Percentiles rank a stretch among this genome's conserved stretches.
Evolutionary conservation across 2,888 invertebrate species (phyloP).

Genomic region (Apocheima hispidaria): DNA sequence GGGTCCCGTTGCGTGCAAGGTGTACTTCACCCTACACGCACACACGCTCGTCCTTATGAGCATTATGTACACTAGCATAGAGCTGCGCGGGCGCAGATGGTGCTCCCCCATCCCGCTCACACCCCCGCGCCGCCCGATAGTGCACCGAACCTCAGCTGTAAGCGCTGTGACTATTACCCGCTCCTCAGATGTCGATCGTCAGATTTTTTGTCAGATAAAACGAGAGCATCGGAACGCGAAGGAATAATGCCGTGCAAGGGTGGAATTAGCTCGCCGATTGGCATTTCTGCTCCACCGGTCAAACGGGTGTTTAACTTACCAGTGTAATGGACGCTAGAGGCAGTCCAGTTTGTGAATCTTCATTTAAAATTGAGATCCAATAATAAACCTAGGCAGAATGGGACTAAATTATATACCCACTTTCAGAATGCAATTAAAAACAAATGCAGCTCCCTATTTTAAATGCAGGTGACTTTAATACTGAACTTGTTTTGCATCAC

Average conservation of each 20-base stretch:
- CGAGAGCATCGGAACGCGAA: slow-evolving; percentile 45
- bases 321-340: slow-evolving; percentile 44
- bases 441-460: slow-evolving; percentile 18
- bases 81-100: slow-evolving; percentile 65
- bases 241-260: slow-evolving; percentile 51
- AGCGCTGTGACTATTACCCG: slow-evolving; percentile 42
- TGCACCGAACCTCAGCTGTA: slow-evolving; percentile 75
- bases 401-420: slow-evolving; percentile 29
- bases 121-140: slow-evolving; percentile 60
- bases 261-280: slow-evolving; percentile 44
- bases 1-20: slow-evolving; percentile 84
- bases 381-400: slow-evolving; percentile 36
- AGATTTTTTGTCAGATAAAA: slow-evolving; percentile 66
- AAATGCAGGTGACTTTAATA: slow-evolving; percentile 19
- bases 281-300: slow-evolving; percentile 43
- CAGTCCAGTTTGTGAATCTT: slow-evolving; percentile 40
- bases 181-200: slow-evolving; percentile 80
- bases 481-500: slow-evolving; percentile 21
- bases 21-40: slow-evolving; percentile 71
- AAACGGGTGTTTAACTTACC: slow-evolving; percentile 43
- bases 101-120: slow-evolving; percentile 49
- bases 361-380: slow-evolving; percentile 42
- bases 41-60: slow-evolving; percentile 46
- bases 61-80: slow-evolving; percentile 51
- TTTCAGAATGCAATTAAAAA: slow-evolving; percentile 24